Conservation (phyloP, 2,797 vertebrate species). For the Dallia pectoralis region DNA sequence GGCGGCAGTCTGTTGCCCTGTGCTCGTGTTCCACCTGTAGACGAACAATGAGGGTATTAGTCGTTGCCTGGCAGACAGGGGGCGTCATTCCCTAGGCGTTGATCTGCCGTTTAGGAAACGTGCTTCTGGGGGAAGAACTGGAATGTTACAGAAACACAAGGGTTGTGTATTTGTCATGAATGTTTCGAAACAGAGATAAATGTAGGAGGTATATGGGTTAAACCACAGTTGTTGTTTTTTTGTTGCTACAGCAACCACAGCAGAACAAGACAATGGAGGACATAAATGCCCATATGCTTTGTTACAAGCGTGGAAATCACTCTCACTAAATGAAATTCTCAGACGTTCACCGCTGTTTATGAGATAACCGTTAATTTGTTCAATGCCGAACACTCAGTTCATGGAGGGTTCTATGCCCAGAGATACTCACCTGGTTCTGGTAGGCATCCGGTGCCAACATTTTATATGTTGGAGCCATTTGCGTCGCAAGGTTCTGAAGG, state of each 20-base stretch:
- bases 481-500: conserved; percentile 89
- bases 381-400: not conserved
- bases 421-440: conserved; percentile 86
- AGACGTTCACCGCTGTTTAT: not conserved
- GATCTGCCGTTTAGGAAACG: not conserved
- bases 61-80: conserved; percentile 1
- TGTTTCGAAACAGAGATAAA: not conserved
- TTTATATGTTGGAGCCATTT: conserved; percentile 91
- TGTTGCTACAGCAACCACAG: not conserved
- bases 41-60: not conserved
- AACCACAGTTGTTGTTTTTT: not conserved
- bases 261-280: not conserved
- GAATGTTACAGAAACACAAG: not conserved
- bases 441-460: conserved; percentile 95
- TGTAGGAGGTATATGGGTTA: not conserved
- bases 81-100: not conserved
- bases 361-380: not conserved
- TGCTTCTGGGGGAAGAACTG: not conserved
- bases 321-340: not conserved
- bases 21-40: conserved; percentile 91
- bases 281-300: not conserved
- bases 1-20: conserved; percentile 89
- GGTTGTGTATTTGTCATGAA: not conserved
- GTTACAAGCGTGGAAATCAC: not conserved
- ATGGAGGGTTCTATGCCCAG: not conserved